Evolutionary conservation across 2,797 vertebrate species (phyloP), one percentile per base, ranked within the genome.

Genomic region (Loriculus beryllinus): DNA sequence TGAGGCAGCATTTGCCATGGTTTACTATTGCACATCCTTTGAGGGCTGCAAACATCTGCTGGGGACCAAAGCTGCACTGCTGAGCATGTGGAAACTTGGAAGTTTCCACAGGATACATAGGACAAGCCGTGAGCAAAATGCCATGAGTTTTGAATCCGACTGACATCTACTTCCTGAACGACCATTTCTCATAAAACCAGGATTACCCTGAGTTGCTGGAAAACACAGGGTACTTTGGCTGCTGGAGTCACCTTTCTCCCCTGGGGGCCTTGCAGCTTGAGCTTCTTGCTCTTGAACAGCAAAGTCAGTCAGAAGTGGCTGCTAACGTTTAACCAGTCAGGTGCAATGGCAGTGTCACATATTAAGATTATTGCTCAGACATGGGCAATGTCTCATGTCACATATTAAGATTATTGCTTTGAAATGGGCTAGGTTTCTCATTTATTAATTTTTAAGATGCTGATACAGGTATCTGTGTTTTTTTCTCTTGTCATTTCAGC

Each of bases 1-100:
- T 0, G 0, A 49, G 60, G 25, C 49, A 83, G 65, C 4, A 3
- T 72, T 79, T 57, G 52, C 45, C 9, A 0, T 52, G 23, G 49
- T 70, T 86, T 82, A 3, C 48, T 80, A 6, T 18, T 93, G 64
- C 5, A 0, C 56, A 16, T 68, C 64, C 64, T 93, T 48, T 25
- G 74, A 76, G 71, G 64, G 33, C 77, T 88, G 63, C 43, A 65
- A 79, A 88, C 65, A 56, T 67, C 83, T 94, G 63, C 63, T 63
- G 54, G 56, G 43, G 43, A 52, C 33, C 0, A 0, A 64, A 67
- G 33, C 33, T 40, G 64, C n/a, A 10, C 51, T 92, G 90, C 92
- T 93, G 93, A 95, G 81, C 67, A 80, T 0, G 0, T 1, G 0
- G 90, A 90, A 87, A 89, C 48, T 72, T 93, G 16, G 14, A 35